Percentiles rank a stretch among this genome's conserved stretches.
Evolutionary conservation across 2,113 vertebrate genomes (phyloP).

Genomic region (Cebus imitator): DNA sequence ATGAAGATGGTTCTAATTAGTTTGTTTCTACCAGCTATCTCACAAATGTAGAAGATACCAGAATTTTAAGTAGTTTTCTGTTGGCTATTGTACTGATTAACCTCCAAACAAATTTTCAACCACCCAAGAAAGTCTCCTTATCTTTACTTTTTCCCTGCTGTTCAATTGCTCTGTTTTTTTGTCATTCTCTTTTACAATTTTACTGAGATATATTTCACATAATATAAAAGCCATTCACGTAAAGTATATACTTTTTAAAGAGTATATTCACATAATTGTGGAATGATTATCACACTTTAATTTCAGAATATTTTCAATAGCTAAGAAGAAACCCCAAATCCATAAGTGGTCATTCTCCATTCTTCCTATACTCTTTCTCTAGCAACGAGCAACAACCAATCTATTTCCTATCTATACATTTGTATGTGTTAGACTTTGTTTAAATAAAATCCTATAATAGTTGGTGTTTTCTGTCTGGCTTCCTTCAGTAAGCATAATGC

Average conservation of each 20-base stretch:
- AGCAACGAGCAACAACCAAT: background rate
- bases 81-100: background rate
- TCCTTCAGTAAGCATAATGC: background rate
- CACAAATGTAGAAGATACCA: background rate
- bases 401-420: background rate
- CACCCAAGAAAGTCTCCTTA: background rate
- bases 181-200: background rate
- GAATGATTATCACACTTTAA: background rate
- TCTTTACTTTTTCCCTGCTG: background rate
- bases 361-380: background rate
- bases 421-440: background rate
- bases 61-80: background rate
- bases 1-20: background rate
- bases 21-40: background rate
- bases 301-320: background rate
- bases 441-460: background rate
- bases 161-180: background rate
- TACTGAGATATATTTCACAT: background rate
- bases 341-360: background rate
- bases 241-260: background rate
- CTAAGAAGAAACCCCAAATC: background rate
- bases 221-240: background rate
- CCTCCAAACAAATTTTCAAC: background rate
- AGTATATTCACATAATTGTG: background rate
- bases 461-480: background rate